These are phyloP conservation scores for Rapana venosa DNA, from an alignment of 2,888 invertebrate species.

Conservation along the genomic window DNA sequence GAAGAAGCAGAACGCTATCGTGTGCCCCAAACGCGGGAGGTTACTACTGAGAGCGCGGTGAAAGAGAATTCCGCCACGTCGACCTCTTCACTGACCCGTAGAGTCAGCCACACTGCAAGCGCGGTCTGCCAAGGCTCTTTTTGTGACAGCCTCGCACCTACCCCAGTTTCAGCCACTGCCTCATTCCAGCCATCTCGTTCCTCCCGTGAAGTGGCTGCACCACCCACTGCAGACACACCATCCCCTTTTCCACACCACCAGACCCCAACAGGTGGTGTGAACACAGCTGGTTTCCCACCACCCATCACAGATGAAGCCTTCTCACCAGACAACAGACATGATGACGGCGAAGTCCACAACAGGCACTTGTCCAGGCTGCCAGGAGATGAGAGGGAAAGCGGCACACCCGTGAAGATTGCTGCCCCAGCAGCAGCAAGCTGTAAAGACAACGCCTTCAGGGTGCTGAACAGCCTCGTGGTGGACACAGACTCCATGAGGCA, in stretches of 20 bases:
- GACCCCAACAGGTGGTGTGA: neutral
- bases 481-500: neutral
- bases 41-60: too few relatives aligned
- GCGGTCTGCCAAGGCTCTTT: too few relatives aligned
- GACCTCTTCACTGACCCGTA: too few relatives aligned
- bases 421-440: neutral
- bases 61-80: too few relatives aligned
- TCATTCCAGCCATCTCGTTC: neutral
- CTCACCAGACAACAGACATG: too few relatives aligned
- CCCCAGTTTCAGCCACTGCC: neutral
- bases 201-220: neutral
- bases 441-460: neutral
- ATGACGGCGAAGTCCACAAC: neutral
- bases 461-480: conserved; percentile 14
- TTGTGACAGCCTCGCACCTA: neutral
- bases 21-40: too few relatives aligned
- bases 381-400: neutral
- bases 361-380: neutral
- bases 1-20: neutral
- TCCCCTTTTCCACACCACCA: neutral
- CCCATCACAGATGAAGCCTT: neutral
- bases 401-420: neutral
- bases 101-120: too few relatives aligned
- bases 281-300: neutral
- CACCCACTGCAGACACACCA: neutral